A percentile compares a stretch with the other conserved stretches of the same genome.
phyloP scores from a whole-genome alignment of 1,140 invertebrate genomes.

The Drosophila simulans region DNA sequence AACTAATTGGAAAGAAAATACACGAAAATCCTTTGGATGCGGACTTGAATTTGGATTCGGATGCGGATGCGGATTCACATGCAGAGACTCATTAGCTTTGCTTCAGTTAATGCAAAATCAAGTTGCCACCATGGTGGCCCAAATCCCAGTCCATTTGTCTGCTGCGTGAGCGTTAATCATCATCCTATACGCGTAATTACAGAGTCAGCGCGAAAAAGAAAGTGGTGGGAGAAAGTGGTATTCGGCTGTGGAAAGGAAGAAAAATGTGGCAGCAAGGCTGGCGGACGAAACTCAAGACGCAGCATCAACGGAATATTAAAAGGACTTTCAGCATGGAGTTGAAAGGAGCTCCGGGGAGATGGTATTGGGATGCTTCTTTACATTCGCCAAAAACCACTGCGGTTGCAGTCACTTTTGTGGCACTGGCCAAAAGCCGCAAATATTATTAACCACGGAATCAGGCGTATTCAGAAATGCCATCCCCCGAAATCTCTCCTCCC shows the following conservation, averaged over 20 bases:
- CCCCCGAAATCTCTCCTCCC: neutral
- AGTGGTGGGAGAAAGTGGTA: conserved; percentile 4
- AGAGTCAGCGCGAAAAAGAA: conserved; percentile 41
- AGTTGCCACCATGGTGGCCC: conserved; percentile 16
- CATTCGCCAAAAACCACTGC: conserved; percentile 33
- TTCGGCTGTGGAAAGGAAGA: neutral
- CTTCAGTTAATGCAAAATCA: conserved; percentile 70
- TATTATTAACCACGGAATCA: conserved; percentile 55
- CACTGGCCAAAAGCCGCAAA: conserved; percentile 45
- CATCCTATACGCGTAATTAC: conserved; percentile 82
- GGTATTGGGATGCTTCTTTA: neutral
- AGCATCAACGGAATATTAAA: conserved; percentile 60
- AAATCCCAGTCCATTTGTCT: conserved; percentile 23
- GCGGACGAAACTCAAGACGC: conserved; percentile 9
- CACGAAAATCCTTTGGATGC: conserved; percentile 45
- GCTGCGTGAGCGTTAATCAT: conserved; percentile 75
- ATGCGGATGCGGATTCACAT: conserved; percentile 43
- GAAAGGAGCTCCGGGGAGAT: conserved; percentile 4
- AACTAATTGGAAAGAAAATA: conserved; percentile 80
- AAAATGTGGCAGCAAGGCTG: neutral
- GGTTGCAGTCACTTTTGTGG: conserved; percentile 37
- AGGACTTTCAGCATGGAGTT: conserved; percentile 41
- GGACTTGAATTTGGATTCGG: conserved; percentile 22
- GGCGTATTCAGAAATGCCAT: conserved; percentile 22
- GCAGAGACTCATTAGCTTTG: conserved; percentile 76